Percentiles rank a stretch among this genome's conserved stretches.
phyloP scores from a whole-genome alignment of 92 coral and sea anemone genomes.

The Palythoa grandiflora region DNA sequence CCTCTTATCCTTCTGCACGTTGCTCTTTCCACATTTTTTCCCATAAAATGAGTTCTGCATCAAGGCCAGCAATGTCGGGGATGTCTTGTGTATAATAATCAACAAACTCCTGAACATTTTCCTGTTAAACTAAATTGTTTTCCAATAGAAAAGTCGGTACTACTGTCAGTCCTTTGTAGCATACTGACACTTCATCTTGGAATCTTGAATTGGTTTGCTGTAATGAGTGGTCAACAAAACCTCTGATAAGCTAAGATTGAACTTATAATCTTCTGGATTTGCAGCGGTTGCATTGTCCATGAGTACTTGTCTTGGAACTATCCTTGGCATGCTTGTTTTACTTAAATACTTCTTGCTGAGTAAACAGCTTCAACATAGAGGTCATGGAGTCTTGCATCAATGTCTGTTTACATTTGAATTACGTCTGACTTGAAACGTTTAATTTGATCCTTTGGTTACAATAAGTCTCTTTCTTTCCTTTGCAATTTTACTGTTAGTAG shows the following conservation, averaged over 20 bases:
- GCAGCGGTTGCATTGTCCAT: conserved; percentile 29
- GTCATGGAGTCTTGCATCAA: conserved; percentile 22
- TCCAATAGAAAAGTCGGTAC: background rate
- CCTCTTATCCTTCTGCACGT: conserved; percentile 49
- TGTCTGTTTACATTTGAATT: conserved; percentile 16
- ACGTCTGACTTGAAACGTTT: conserved; percentile 31
- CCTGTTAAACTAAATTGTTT: background rate
- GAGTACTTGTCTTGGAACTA: conserved; percentile 9
- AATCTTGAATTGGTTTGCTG: background rate
- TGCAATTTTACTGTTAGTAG: background rate
- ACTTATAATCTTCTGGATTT: conserved; percentile 22
- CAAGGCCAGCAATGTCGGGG: conserved; percentile 65
- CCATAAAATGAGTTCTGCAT: conserved; percentile 67
- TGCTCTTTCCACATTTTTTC: conserved; percentile 62
- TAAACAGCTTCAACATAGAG: conserved; percentile 43
- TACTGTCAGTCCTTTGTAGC: background rate
- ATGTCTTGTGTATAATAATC: conserved; percentile 62
- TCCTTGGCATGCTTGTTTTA: background rate
- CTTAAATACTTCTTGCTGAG: conserved; percentile 1
- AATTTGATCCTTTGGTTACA: conserved; percentile 48
- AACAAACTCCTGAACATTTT: background rate
- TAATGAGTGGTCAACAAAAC: background rate
- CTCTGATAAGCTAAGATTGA: background rate
- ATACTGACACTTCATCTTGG: background rate
- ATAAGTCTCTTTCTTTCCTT: conserved; percentile 25